Base-by-base conservation (phyloP, 2,888 invertebrate species). In the Dryomyza anilis region DNA sequence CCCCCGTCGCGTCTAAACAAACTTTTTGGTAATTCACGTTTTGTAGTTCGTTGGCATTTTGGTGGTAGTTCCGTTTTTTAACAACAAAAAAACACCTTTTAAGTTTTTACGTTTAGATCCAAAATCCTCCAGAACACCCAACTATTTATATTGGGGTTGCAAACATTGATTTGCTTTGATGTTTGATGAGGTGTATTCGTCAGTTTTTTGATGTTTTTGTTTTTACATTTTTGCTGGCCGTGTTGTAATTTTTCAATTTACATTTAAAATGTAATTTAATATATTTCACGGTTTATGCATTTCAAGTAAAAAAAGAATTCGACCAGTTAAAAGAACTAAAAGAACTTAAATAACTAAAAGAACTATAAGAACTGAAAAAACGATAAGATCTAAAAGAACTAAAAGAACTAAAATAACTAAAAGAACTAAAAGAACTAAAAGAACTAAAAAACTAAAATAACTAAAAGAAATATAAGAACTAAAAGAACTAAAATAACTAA, bases 221-320 rank as follows among this genome's bases (percentile, higher is more conserved):
- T 59, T 58, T 23, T 12, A 52, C 67, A 64, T 55, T 62, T 55
- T 60, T 27, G 14, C 29, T 63, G 23, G n/a, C n/a, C n/a, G n/a
- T n/a, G 58, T 67, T 50, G 59, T 64, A 52, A 56, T 65, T 71
- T 73, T 72, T 72, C 71, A 74, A 79, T 80, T 78, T 78, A 72
- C 77, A 77, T 77, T 77, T 77, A 72, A 75, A 79, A 76, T 74
- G 74, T 77, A 79, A 77, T 73, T 77, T 76, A 79, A 76, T 76
- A 74, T 74, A 76, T 72, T 76, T 78, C 74, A 73, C 73, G 71
- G 70, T 63, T 71, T 67, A 69, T 66, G 61, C 68, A 66, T 66
- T 57, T 50, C n/a, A 25, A n/a, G 27, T 50, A 14, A 4, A 16
- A 8, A 10, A n/a, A 23, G 23, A 50, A 50, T 25, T n/a, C 25